Percentiles rank a stretch among this genome's conserved stretches.
Conservation (phyloP, 2,797 vertebrate species). For the Balearica regulorum region DNA sequence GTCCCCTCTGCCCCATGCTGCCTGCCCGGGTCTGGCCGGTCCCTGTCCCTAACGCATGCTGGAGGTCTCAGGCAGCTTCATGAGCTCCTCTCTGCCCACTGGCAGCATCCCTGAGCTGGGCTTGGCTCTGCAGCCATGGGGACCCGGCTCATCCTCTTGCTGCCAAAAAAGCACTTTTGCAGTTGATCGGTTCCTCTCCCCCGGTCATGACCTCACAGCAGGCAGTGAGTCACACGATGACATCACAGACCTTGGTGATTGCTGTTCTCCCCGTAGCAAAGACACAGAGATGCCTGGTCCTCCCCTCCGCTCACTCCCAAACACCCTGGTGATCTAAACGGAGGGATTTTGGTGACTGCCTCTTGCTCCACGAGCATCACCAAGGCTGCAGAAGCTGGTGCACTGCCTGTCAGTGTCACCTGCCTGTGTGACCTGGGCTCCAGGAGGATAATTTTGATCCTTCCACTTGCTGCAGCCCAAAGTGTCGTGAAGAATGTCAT, state of each 20-base stretch:
- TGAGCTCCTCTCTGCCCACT: background rate
- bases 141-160: background rate
- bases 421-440: background rate
- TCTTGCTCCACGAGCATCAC: background rate
- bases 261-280: background rate
- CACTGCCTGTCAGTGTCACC: background rate
- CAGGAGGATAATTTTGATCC: background rate
- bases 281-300: background rate
- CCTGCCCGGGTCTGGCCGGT: fast-evolving
- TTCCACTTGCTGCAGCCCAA: background rate
- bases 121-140: background rate
- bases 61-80: background rate
- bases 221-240: background rate
- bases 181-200: background rate
- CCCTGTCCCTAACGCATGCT: background rate
- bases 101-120: background rate
- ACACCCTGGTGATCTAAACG: background rate
- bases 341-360: background rate
- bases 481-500: background rate
- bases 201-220: background rate
- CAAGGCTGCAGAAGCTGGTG: background rate
- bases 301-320: background rate
- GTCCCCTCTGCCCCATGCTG: background rate
- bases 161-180: background rate
- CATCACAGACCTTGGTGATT: conserved; percentile 15